A percentile compares a stretch with the other conserved stretches of the same genome.
Evolutionary conservation across 2,113 vertebrate species (phyloP).

Genomic region (Lepisosteus oculatus): DNA sequence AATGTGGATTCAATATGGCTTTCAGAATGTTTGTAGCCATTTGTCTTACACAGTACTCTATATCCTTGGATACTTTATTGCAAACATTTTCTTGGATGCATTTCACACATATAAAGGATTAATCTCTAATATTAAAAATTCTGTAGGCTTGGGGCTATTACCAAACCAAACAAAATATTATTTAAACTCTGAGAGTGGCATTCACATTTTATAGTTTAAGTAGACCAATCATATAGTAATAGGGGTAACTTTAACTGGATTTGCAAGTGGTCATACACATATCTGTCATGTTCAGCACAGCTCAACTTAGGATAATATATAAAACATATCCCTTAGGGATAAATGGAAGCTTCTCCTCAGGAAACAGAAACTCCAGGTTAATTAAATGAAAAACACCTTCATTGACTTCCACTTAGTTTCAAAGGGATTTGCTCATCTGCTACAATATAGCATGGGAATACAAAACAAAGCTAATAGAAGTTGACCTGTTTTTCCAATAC

Average conservation of each 20-base stretch:
- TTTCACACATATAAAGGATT: neutral
- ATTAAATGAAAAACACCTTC: constrained; percentile 51
- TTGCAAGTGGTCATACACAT: constrained; percentile 56
- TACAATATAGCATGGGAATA: constrained; percentile 13
- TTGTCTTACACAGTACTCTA: no score
- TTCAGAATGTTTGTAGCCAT: no score
- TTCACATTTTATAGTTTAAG: constrained; percentile 23
- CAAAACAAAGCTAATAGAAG: constrained; percentile 31
- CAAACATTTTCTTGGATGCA: no score
- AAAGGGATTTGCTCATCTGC: constrained; percentile 23
- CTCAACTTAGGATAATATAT: constrained; percentile 52
- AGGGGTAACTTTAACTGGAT: constrained; percentile 35
- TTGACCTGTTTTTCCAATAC: constrained; percentile 34
- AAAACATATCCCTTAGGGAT: constrained; percentile 46
- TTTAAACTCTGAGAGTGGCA: neutral
- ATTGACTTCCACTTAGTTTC: constrained; percentile 5
- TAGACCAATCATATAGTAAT: constrained; percentile 25
- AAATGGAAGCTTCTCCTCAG: constrained; percentile 43
- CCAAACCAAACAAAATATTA: neutral
- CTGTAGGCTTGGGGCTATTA: neutral
- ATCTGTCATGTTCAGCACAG: constrained; percentile 45
- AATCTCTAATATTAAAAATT: neutral
- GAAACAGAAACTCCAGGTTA: constrained; percentile 47
- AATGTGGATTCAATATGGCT: no score
- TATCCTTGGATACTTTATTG: no score